Evolutionary conservation across 2,888 invertebrate genomes (phyloP), one percentile per base, ranked within the genome.

Genomic region (Thysanoteuthis rhombus): DNA sequence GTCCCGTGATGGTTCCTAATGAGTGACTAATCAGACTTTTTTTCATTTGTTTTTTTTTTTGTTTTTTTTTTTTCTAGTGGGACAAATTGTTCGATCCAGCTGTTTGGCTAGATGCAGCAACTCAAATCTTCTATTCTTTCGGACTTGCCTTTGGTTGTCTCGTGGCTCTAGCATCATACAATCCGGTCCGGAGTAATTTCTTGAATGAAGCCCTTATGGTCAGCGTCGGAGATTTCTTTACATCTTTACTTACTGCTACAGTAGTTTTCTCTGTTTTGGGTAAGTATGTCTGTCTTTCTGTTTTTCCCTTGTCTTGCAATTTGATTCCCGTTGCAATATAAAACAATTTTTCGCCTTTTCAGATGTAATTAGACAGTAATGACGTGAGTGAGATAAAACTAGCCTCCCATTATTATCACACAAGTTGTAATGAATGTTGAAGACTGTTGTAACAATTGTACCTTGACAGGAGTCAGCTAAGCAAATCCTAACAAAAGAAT

Each of bases 51-150:
- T 42, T 42, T 42, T 42, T n/a, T 38, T 36, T 38, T 39, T 89
- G 16, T 95, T 99, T 75, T 45, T 52, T 94, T 95, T 94, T 90
- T 93, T 97, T 97, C 40, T 97, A 98, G 97, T 99, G 98, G 96
- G 98, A 98, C 95, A 99, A 98, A 96, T 97, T 99, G 40, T 97
- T 98, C 93, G 98, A 99, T 95, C 99, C 99, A 0, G 98, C 98
- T 6, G 99, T 99, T 0, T 99, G 99, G 99, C 97, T 99, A 95
- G 99, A 99, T 96, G 99, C 99, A 5, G 99, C 99, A 1, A 99
- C 99, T 0, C 99, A 99, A 97, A 99, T 99, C 3, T 99, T 99
- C 97, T 99, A 99, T 97, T 99, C 99, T 0, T 98, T 99, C 97
- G 99, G 99, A 2, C 97, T 99, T 94, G 99, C 99, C 19, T 99